Evolutionary conservation across 2,888 invertebrate species (phyloP), one percentile per base, ranked within the genome.

Genomic region (Exocentrus adspersus): DNA sequence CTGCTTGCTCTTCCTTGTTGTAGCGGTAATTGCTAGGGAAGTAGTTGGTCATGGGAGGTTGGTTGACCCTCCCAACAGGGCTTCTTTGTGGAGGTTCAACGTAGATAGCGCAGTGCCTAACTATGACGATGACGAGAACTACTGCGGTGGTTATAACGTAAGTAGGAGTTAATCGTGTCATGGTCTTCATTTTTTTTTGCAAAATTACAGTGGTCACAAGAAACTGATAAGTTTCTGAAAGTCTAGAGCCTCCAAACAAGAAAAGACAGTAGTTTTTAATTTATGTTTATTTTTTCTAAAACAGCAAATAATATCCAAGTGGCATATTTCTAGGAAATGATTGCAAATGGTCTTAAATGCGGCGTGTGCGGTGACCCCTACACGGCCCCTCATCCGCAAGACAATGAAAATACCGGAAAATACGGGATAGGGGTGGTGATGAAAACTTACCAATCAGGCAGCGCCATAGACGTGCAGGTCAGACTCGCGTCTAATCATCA

Each of bases 91-190:
- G 37, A n/a, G 37, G 9, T 12, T 37, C n/a, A 9, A 37, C 5
- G 37, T n/a, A 37, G 12, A 37, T 37, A 12, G n/a, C 37, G 37
- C 37, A 37, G 12, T 37, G 10, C 12, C 37, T 37, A 37, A 37
- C 37, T 37, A 37, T 37, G 3, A 85, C 45, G 87, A 87, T 69
- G 84, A 85, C 9, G 28, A 42, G 1, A 77, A 84, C 24, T 86
- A 79, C 70, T 89, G 88, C 72, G 88, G 88, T 2, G 87, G 87
- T 28, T 79, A 77, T 32, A 37, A 50, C 20, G 84, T 85, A 76
- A 74, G 79, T 77, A 62, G n/a, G n/a, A n/a, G n/a, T n/a, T n/a
- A n/a, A n/a, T n/a, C n/a, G n/a, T n/a, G n/a, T n/a, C n/a, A n/a
- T n/a, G n/a, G n/a, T n/a, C n/a, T n/a, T n/a, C n/a, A n/a, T n/a